phyloP scores from a whole-genome alignment of 2,888 invertebrate genomes.

The Axea sp. region DNA sequence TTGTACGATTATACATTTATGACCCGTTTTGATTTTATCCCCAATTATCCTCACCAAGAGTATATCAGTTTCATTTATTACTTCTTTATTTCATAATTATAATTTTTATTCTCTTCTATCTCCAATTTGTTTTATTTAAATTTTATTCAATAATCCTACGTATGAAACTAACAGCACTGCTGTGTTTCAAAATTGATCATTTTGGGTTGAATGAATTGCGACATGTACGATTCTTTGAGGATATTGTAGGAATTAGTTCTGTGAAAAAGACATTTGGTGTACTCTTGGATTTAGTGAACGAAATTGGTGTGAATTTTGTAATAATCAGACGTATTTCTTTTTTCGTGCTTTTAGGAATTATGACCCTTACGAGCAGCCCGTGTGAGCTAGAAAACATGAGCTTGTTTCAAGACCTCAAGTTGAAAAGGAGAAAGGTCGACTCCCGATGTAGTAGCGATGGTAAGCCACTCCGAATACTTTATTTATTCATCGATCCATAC shows the following conservation, averaged over 20 bases:
- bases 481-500: slow-evolving; percentile 22
- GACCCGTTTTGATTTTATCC: slow-evolving; percentile 17
- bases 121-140: too few relatives aligned
- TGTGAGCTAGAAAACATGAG: slow-evolving; percentile 99
- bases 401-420: slow-evolving; percentile 98
- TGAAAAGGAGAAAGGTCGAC: slow-evolving; percentile 98
- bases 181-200: too few relatives aligned
- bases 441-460: slow-evolving; percentile 98
- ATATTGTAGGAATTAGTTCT: background rate
- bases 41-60: slow-evolving; percentile 24
- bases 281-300: slow-evolving; percentile 24
- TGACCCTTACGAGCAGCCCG: slow-evolving; percentile 98
- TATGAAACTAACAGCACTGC: too few relatives aligned
- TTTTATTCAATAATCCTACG: too few relatives aligned
- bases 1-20: slow-evolving; percentile 38
- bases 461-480: slow-evolving; percentile 78
- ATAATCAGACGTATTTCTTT: slow-evolving; percentile 39
- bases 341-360: slow-evolving; percentile 88
- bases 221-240: background rate
- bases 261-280: slow-evolving; percentile 32
- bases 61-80: slow-evolving; percentile 15
- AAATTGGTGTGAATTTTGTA: background rate
- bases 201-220: background rate
- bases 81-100: background rate
- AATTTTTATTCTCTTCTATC: background rate